Evolutionary conservation across 2,888 invertebrate genomes (phyloP), one percentile per base, ranked within the genome.

Genomic region (Yponomeuta sedellus): DNA sequence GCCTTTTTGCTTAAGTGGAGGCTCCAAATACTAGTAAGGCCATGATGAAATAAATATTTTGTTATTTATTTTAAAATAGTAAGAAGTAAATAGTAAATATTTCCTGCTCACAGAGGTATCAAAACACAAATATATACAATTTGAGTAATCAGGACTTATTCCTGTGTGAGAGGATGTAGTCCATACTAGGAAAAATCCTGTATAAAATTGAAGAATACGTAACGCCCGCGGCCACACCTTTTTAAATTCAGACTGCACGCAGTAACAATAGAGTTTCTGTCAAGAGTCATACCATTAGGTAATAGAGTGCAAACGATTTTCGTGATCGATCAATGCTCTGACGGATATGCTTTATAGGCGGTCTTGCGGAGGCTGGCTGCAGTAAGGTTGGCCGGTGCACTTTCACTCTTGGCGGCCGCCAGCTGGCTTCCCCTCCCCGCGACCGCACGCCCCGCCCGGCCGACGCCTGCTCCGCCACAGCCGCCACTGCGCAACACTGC

Each of bases 351-450:
- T 52, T 52, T 52, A 52, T 52, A 52, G 10, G 44, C 44, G 16
- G 44, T 52, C 16, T 52, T 5, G 25, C 25, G 57, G 28, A 64
- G 64, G 34, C 63, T 44, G 63, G 19, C 63, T 44, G 63, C 25
- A 20, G 20, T 52, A 64, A 65, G 65, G 65, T 57, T 57, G 44
- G 63, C 78, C 78, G 66, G 79, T 74, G 83, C 81, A 91, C 91
- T 91, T 91, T 91, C 91, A 90, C 91, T 91, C 74, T 77, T 88
- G 84, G 80, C 83, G 91, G 89, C 88, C 89, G 83, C 75, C 89
- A 87, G 89, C 89, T 88, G 86, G 77, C 74, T 69, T 67, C 73
- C 74, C 75, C 75, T 72, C 73, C 77, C 72, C 72, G 69, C 70
- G 68, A 67, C 68, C 73, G 75, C 74, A 72, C 77, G 72, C 75